Evolutionary conservation across 2,113 vertebrate species (phyloP).

Genomic region (Furnarius figulus): DNA sequence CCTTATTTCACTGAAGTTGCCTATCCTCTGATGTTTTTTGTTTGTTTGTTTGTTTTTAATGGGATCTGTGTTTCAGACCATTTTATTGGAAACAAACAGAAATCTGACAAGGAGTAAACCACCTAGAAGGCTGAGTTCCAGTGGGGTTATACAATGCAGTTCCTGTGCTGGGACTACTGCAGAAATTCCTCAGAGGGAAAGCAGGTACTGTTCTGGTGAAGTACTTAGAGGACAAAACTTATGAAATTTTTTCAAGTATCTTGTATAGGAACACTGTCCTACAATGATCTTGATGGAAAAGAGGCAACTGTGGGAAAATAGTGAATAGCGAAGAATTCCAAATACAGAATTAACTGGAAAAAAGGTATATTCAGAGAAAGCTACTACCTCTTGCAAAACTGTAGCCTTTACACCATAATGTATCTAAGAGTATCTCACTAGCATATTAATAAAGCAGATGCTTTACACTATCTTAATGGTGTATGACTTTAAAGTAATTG

Average conservation of each 20-base stretch:
- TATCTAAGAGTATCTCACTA: neutral
- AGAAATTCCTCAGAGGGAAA: neutral
- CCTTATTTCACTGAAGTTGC: neutral
- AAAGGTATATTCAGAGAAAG: neutral
- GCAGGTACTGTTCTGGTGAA: neutral
- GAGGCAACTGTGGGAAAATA: neutral
- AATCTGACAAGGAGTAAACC: neutral
- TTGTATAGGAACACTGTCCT: neutral
- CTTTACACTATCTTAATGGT: neutral
- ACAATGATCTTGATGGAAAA: neutral
- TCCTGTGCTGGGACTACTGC: neutral
- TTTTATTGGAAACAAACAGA: neutral
- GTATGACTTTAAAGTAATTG: neutral
- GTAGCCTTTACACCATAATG: neutral
- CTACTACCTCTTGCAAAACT: neutral
- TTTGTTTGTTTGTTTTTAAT: neutral
- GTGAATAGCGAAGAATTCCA: neutral
- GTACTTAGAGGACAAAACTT: neutral
- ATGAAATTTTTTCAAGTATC: neutral
- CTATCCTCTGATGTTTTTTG: neutral
- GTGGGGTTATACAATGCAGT: neutral
- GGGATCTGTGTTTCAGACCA: neutral
- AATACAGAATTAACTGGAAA: neutral
- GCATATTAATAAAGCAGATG: neutral
- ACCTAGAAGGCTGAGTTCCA: neutral